These are phyloP conservation scores for Alcedo atthis DNA, from an alignment of 2,797 vertebrate species.

Conservation along the genomic window DNA sequence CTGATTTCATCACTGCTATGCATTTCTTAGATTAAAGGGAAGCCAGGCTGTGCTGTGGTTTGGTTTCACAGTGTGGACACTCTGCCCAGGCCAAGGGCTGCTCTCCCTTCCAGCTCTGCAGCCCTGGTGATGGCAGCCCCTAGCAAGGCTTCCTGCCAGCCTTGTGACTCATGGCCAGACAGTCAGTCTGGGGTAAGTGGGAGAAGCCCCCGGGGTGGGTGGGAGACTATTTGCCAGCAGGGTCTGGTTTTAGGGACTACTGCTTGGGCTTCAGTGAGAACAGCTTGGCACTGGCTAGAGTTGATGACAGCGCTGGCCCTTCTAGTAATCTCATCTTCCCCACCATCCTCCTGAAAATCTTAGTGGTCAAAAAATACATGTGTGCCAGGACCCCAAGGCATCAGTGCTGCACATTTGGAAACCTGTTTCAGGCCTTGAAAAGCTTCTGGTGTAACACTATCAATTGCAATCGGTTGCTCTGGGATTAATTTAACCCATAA, in stretches of 20 bases:
- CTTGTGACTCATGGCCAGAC: background rate
- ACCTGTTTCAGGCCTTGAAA: background rate
- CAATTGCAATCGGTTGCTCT: background rate
- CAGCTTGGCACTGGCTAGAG: background rate
- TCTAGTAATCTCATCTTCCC: background rate
- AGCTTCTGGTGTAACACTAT: background rate
- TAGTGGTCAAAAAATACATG: background rate
- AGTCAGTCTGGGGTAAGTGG: background rate
- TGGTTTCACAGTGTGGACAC: background rate
- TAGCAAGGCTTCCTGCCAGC: background rate
- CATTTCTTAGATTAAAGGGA: slow-evolving; percentile 15
- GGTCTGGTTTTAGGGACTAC: background rate
- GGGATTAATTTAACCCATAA: background rate
- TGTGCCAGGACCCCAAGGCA: background rate
- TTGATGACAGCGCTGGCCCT: fast-evolving
- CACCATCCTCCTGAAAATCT: background rate
- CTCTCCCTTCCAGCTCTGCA: background rate
- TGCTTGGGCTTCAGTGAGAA: background rate
- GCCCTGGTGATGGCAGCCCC: background rate
- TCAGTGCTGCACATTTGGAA: background rate
- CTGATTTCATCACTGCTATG: background rate
- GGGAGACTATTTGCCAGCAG: background rate
- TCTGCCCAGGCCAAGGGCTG: background rate
- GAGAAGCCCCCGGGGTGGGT: background rate
- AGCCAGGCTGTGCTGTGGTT: background rate